Evolutionary conservation across 2,113 vertebrate species (phyloP), one percentile per base, ranked within the genome.

Genomic region (Orientallactaga bullata): DNA sequence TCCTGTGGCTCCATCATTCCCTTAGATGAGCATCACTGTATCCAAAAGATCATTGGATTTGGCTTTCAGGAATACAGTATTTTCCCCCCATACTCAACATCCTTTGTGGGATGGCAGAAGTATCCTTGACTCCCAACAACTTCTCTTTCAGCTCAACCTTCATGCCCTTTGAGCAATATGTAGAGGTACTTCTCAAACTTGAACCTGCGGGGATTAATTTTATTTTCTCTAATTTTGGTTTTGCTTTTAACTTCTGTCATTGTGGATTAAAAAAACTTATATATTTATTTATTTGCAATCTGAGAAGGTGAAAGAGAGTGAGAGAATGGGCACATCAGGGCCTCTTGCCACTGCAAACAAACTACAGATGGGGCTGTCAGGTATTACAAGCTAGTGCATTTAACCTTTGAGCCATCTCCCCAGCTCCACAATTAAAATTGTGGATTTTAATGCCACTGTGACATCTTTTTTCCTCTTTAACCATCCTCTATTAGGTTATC

Each of bases 91-190:
- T 81, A 85, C 26, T 79, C 65, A 92, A 51, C 30, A 39, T 78
- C 63, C 20, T 17, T 85, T 37, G 39, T 83, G 82, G 86, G 42
- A 78, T 90, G 37, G 65, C 17, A 94, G 78, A 96, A 90, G 11
- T 28, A 32, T 65, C n/a, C 0, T 74, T 92, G 18, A n/a, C 84
- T 84, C 60, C 88, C 28, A 80, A 51, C 26, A 80, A 55, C 37
- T 3, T 90, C 30, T 90, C 39, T 85, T 68, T 77, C 30, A 85
- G n/a, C 47, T 79, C 47, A 90, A 20, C 12, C 39, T 85, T 84
- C 39, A 72, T 86, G 72, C 7, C 11, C 69, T 73, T 90, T 65
- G 35, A 85, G 47, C 13, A 12, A 0, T 86, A 24, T 80, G 12
- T 85, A 71, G 30, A 68, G 39, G 30, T 78, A 35, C 28, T 83